A percentile compares a stretch with the other conserved stretches of the same genome.
These are phyloP conservation scores for Spilarctia lutea DNA, from an alignment of 2,888 invertebrate species.

Conservation along the genomic window DNA sequence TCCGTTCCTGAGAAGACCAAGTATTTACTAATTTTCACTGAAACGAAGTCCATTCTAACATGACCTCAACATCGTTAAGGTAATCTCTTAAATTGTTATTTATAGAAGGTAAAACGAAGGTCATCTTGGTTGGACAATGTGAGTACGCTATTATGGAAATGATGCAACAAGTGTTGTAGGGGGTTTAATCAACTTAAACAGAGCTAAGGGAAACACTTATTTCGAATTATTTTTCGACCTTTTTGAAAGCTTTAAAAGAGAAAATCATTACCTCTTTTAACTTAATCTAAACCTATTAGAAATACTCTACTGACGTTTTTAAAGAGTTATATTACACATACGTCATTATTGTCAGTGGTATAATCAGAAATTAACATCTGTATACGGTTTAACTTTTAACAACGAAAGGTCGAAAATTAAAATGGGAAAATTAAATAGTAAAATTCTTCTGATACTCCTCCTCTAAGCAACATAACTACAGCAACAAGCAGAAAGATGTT, in stretches of 20 bases:
- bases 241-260: not conserved
- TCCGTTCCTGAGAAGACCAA: not conserved
- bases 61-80: slow-evolving; percentile 2
- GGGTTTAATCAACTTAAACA: slow-evolving; percentile 25
- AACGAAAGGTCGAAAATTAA: no score
- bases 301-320: not conserved
- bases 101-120: slow-evolving; percentile 9
- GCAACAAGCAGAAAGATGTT: no score
- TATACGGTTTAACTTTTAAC: no score
- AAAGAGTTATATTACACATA: not conserved
- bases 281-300: not conserved
- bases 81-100: slow-evolving; percentile 6
- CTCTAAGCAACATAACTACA: no score
- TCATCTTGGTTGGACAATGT: slow-evolving; percentile 10
- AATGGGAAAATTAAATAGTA: no score
- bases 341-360: not conserved
- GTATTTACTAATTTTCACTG: slow-evolving; percentile 4
- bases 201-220: slow-evolving; percentile 31
- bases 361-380: not conserved
- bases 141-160: slow-evolving; percentile 38
- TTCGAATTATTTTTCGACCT: slow-evolving; percentile 11
- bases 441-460: no score
- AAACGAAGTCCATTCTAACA: not conserved
- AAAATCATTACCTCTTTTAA: not conserved
- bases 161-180: slow-evolving; percentile 42